Conservation (phyloP, 2,797 vertebrate genomes). For the Prunella strophiata region DNA sequence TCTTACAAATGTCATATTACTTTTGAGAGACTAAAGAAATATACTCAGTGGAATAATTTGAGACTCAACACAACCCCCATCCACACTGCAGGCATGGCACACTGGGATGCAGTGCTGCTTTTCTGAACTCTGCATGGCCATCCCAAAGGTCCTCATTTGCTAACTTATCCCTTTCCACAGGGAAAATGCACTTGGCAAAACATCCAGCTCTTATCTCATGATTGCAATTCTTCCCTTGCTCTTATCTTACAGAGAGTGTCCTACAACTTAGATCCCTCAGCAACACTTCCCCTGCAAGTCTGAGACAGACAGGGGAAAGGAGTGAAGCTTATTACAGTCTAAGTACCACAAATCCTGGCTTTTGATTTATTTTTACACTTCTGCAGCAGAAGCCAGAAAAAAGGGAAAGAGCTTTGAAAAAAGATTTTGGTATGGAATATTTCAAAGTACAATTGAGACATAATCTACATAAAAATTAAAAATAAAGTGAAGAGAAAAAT, state of each 20-base stretch:
- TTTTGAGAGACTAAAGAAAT: neutral
- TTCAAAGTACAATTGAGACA: neutral
- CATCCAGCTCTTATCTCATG: neutral
- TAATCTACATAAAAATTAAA: neutral
- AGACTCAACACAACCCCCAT: neutral
- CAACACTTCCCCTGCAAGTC: neutral
- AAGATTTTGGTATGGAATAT: neutral
- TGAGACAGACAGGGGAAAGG: neutral
- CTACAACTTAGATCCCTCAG: neutral
- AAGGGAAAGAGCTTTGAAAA: neutral
- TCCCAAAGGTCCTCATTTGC: neutral
- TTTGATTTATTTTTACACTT: neutral
- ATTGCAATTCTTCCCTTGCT: neutral
- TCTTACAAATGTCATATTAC: neutral
- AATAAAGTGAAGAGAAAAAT: neutral
- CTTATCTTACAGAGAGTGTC: neutral
- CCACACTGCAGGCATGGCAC: rapidly evolving
- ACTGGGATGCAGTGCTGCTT: rapidly evolving
- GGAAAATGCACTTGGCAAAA: neutral
- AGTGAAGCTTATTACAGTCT: neutral
- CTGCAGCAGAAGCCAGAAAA: neutral
- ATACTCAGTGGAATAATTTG: neutral
- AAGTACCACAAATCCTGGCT: neutral
- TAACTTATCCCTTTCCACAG: neutral
- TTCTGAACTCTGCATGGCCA: neutral